These are phyloP conservation scores for Odontothrips loti DNA, from an alignment of 2,888 invertebrate species.

Conservation along the genomic window DNA sequence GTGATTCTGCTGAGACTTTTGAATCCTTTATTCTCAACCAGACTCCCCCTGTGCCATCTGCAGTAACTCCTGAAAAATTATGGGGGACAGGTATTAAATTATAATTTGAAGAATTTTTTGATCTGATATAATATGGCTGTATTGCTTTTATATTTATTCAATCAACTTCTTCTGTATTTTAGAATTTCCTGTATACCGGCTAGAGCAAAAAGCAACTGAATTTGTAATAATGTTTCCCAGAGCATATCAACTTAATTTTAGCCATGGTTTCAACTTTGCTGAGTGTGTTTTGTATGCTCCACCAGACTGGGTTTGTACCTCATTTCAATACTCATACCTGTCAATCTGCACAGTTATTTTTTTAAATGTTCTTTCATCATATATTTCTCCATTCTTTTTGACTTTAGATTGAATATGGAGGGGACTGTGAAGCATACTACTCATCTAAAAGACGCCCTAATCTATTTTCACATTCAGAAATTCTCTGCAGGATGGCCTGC, in stretches of 20 bases:
- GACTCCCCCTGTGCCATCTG: background rate
- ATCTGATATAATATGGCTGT: too few species aligned
- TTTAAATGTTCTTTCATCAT: background rate
- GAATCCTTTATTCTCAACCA: background rate
- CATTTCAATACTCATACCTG: background rate
- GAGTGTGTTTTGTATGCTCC: background rate
- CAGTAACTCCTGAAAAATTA: conserved; percentile 5
- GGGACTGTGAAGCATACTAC: conserved; percentile 5
- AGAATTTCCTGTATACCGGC: background rate
- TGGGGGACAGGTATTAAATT: background rate
- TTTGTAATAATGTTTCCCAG: background rate
- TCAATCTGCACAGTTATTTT: too few species aligned
- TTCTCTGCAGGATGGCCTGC: conserved; percentile 7
- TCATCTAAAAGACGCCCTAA: background rate
- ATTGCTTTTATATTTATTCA: background rate
- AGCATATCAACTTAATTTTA: background rate
- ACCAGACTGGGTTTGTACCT: background rate
- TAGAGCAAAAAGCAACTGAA: background rate
- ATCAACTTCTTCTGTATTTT: background rate
- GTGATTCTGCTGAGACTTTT: background rate
- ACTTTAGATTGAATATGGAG: background rate
- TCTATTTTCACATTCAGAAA: conserved; percentile 7
- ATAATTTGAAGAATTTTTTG: too few species aligned
- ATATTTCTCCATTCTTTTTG: background rate
- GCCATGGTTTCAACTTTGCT: conserved; percentile 19